A percentile compares a stretch with the other conserved stretches of the same genome.
phyloP scores from a whole-genome alignment of 2,113 vertebrate genomes.

The Triplophysa rosa region DNA sequence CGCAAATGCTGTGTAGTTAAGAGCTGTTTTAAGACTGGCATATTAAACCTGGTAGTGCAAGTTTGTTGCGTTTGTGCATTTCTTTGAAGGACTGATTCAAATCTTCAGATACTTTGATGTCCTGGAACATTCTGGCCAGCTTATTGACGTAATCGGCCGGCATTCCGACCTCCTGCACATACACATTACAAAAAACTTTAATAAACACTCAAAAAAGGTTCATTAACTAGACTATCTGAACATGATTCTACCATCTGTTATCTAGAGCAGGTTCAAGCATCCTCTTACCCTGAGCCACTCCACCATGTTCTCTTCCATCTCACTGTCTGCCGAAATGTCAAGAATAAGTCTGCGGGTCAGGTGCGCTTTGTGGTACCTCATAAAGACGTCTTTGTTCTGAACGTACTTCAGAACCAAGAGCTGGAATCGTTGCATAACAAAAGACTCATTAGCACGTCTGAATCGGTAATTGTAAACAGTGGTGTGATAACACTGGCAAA shows the following conservation, averaged over 20 bases:
- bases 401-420: constrained; percentile 95
- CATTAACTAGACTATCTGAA: not conserved
- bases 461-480: not conserved
- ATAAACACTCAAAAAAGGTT: too few relatives aligned
- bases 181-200: not conserved
- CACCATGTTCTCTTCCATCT: constrained; percentile 99
- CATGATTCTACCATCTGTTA: not conserved
- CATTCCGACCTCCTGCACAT: constrained; percentile 93
- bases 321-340: constrained; percentile 96
- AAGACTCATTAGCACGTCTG: not conserved
- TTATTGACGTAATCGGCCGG: constrained; percentile 94
- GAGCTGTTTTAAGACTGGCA: not conserved
- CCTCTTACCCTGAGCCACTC: constrained; percentile 90
- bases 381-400: constrained; percentile 98
- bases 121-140: constrained; percentile 95
- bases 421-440: constrained; percentile 63
- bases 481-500: not conserved
- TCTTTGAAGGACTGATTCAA: constrained; percentile 97
- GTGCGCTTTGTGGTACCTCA: constrained; percentile 98
- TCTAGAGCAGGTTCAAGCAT: not conserved
- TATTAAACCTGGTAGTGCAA: constrained; percentile 87
- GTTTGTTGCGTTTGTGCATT: constrained; percentile 97
- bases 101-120: constrained; percentile 98
- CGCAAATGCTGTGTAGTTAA: not conserved
- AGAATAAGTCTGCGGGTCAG: constrained; percentile 92